Conservation (phyloP, 1,140 invertebrate genomes). For the Zaprionus tsacasi region DNA sequence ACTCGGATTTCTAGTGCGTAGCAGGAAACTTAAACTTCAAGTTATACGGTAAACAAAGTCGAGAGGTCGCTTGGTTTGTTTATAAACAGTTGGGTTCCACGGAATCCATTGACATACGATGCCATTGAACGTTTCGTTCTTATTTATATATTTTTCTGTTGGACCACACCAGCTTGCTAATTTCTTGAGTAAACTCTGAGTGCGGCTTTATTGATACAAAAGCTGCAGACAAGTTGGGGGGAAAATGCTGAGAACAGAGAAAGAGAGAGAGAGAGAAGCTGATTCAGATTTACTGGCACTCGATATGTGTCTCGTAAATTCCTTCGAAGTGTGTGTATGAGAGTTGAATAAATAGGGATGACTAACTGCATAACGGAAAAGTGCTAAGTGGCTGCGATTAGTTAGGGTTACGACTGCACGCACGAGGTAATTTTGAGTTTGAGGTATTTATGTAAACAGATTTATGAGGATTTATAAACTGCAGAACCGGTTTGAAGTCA, state of each 20-base stretch:
- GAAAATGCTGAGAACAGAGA: slow-evolving; percentile 13
- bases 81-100: slow-evolving; percentile 39
- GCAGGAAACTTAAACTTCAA: slow-evolving; percentile 1
- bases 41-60: slow-evolving; percentile 13
- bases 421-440: slow-evolving; percentile 4
- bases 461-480: slow-evolving; percentile 1
- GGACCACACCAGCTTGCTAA: slow-evolving; percentile 48
- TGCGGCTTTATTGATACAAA: slow-evolving; percentile 57
- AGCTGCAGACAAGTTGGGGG: slow-evolving; percentile 12
- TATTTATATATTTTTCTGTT: slow-evolving; percentile 39
- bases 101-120: slow-evolving; percentile 30
- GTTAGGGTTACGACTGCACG: slow-evolving; percentile 21
- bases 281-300: too few relatives aligned
- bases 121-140: slow-evolving; percentile 30
- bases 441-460: slow-evolving; percentile 4
- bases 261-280: slow-evolving; percentile 37
- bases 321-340: neutral
- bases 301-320: slow-evolving; percentile 65
- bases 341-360: slow-evolving; percentile 28
- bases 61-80: slow-evolving; percentile 20
- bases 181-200: slow-evolving; percentile 64
- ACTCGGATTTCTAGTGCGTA: neutral
- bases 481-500: slow-evolving; percentile 2
- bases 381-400: slow-evolving; percentile 37
- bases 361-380: slow-evolving; percentile 34